A percentile compares a stretch with the other conserved stretches of the same genome.
Conservation (phyloP, 2,797 vertebrate genomes). For the Spondyliosoma cantharus region DNA sequence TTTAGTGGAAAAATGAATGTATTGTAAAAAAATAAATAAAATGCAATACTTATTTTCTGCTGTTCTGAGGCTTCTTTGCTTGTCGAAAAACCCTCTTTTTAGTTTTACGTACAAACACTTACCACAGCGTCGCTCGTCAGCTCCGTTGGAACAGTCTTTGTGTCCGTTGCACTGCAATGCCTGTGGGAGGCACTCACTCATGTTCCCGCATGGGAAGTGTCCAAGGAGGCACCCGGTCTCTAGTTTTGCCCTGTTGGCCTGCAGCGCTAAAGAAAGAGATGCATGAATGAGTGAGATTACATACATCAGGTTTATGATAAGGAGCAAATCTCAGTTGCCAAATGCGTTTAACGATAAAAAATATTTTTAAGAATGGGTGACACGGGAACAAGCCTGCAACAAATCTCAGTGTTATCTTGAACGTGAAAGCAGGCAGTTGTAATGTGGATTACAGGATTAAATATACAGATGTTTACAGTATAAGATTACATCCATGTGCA, state of each 20-base stretch:
- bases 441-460: too few species aligned
- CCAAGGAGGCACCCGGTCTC: conserved; percentile 79
- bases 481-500: too few species aligned
- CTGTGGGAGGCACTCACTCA: conserved; percentile 82
- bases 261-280: conserved; percentile 39
- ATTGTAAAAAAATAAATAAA: not conserved
- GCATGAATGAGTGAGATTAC: not conserved
- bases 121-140: conserved; percentile 85
- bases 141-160: conserved; percentile 86
- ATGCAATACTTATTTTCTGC: too few species aligned
- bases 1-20: not conserved
- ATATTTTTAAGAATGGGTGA: not conserved
- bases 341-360: not conserved
- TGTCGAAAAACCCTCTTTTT: too few species aligned
- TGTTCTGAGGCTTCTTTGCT: not conserved
- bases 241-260: conserved; percentile 50
- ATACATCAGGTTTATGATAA: not conserved
- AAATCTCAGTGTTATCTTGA: not conserved
- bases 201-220: conserved; percentile 89
- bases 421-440: not conserved
- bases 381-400: not conserved
- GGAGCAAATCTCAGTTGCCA: not conserved
- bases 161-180: conserved; percentile 86
- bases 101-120: conserved; percentile 29
- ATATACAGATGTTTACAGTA: too few species aligned